Conservation (phyloP, 2,797 vertebrate species). For the Chiroxiphia lanceolata region DNA sequence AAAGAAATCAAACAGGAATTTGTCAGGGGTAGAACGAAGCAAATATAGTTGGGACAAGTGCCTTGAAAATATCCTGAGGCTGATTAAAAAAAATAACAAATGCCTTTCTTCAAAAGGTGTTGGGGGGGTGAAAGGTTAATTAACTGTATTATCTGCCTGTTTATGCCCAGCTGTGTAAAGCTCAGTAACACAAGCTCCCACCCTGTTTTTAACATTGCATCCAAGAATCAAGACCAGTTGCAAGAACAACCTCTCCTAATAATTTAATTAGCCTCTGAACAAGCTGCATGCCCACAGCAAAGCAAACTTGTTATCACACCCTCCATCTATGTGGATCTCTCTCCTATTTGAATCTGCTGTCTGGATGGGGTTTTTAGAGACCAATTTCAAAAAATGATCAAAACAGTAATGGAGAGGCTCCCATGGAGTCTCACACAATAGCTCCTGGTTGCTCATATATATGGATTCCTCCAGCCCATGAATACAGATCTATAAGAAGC, state of each 20-base stretch:
- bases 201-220: conserved; percentile 61
- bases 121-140: conserved; percentile 78
- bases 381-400: conserved; percentile 49
- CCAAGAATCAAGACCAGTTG: conserved; percentile 61
- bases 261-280: conserved; percentile 71
- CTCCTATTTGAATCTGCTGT: neutral
- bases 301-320: neutral
- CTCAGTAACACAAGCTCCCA: conserved; percentile 56
- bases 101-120: conserved; percentile 66
- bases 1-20: conserved; percentile 77
- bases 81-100: conserved; percentile 63
- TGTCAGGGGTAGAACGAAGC: conserved; percentile 68
- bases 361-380: conserved; percentile 8
- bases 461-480: conserved; percentile 54
- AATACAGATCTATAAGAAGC: conserved; percentile 57
- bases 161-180: conserved; percentile 79
- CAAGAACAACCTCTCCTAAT: conserved; percentile 66
- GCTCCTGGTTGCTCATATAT: neutral
- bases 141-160: conserved; percentile 76
- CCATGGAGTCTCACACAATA: neutral
- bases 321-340: neutral
- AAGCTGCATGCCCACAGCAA: neutral
- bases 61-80: conserved; percentile 65
- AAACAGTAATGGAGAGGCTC: conserved; percentile 30
- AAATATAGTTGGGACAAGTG: conserved; percentile 29